phyloP scores from a whole-genome alignment of 2,113 vertebrate species.

The Ascaphus truei region DNA sequence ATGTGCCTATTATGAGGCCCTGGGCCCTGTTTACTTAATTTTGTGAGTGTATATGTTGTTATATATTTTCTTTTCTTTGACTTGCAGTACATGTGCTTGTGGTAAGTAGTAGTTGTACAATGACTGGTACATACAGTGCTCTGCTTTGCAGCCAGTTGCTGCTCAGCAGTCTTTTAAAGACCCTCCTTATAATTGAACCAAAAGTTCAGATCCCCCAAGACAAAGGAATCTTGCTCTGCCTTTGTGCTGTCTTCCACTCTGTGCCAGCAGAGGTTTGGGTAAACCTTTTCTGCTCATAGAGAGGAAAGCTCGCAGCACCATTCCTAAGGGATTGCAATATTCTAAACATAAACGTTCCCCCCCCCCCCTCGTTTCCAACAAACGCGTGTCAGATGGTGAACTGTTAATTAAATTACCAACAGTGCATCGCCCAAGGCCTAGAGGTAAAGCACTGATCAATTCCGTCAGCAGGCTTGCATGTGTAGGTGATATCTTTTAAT shows the following conservation, averaged over 20 bases:
- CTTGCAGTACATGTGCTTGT: no score
- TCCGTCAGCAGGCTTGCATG: slow-evolving; percentile 39
- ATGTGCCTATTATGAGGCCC: no score
- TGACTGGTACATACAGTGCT: no score
- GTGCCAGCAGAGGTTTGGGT: background rate
- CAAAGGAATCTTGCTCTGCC: background rate
- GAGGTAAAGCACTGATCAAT: slow-evolving; percentile 32
- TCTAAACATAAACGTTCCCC: slow-evolving; percentile 38
- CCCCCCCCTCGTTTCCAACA: background rate
- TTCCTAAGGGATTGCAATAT: slow-evolving; percentile 22
- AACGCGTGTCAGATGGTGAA: slow-evolving; percentile 40
- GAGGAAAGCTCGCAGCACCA: no score
- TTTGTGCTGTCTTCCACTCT: background rate
- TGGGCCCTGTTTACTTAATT: no score
- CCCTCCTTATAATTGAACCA: background rate
- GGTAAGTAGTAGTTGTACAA: background rate
- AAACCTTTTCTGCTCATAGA: background rate
- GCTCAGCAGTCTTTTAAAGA: background rate
- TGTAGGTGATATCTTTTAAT: slow-evolving; percentile 45
- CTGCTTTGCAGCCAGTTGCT: no score
- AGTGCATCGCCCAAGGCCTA: slow-evolving; percentile 40
- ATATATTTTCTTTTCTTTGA: no score
- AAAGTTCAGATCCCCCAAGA: background rate
- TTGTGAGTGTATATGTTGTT: no score
- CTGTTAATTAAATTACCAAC: slow-evolving; percentile 63